Evolutionary conservation across 2,797 vertebrate genomes (phyloP).

Genomic region (Myiotriccus ornatus): DNA sequence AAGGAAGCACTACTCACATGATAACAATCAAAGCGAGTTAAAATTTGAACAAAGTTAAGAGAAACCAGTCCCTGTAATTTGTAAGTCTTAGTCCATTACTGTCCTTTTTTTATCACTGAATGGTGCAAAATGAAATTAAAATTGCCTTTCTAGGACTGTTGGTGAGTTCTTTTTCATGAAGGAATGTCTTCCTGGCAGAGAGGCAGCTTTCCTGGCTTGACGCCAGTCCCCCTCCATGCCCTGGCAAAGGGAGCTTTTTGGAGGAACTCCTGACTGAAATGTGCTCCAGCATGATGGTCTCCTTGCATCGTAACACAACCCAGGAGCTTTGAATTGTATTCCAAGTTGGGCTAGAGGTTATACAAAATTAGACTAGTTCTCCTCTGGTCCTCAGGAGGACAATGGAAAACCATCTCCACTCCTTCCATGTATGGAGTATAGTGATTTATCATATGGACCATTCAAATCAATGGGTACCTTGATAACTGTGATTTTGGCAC

Average conservation of each 20-base stretch:
- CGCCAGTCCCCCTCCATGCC: background rate
- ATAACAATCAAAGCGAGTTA: background rate
- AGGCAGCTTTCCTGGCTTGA: background rate
- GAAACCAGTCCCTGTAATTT: background rate
- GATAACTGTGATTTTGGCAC: background rate
- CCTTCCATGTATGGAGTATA: background rate
- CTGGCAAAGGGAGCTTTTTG: conserved; percentile 12
- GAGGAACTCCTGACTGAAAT: background rate
- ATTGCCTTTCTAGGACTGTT: background rate
- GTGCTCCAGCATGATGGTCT: background rate
- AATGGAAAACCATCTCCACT: background rate
- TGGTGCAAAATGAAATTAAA: background rate
- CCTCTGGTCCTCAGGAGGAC: background rate
- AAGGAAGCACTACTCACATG: background rate
- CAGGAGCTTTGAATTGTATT: background rate
- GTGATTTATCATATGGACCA: background rate
- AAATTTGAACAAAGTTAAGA: background rate
- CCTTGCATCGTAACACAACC: background rate
- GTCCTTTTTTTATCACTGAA: background rate
- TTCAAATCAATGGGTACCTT: background rate
- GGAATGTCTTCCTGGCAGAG: conserved; percentile 17
- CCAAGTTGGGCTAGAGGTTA: background rate
- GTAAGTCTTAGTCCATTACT: background rate
- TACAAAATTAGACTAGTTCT: background rate
- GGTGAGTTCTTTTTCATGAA: background rate